Base-by-base conservation (phyloP, 2,113 vertebrate genomes). In the Odontophorus gujanensis region DNA sequence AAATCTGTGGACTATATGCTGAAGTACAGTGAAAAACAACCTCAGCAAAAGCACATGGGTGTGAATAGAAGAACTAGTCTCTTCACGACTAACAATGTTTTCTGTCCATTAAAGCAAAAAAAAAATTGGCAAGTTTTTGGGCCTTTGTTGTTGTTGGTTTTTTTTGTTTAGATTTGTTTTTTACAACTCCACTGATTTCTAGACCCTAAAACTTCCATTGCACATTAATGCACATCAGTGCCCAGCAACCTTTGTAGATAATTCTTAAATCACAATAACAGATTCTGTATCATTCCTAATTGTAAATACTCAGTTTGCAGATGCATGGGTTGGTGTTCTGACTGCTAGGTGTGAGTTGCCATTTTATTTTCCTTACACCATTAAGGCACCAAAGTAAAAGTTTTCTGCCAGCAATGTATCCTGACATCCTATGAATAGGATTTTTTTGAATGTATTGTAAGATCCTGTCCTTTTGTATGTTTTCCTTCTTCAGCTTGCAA, bases 1-100 rank as follows among this genome's bases (percentile, higher is more conserved):
- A 69, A 91, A 95, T 26, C 26, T 32, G 25, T 68, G 87, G 92
- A 78, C 20, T 28, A 65, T 94, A 84, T 51, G 48, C n/a, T 74
- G 88, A 95, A 71, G 66, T 92, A 30, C 61, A 53, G 40, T 71
- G 58, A 11, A 65, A 21, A 26, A 34, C n/a, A 72, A 13, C 14
- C 40, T 14, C 65, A 62, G 9, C 4, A 85, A 62, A 72, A 88
- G 34, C 5, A 62, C 20, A 7, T 19, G 34, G 7, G 16, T 1
- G 0, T 5, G n/a, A 79, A 25, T 1, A 13, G 16, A 65, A 32
- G 25, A 74, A 17, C 30, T 6, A 21, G 15, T 66, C 80, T 42
- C 15, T 77, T 22, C 26, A 26, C 30, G 62, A 26, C 13, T 50
- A 72, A 77, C 20, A 8, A 14, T 8, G 19, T 12, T 42, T 85